Evolutionary conservation across 2,888 invertebrate species (phyloP).

Genomic region (Notodonta dromedarius): DNA sequence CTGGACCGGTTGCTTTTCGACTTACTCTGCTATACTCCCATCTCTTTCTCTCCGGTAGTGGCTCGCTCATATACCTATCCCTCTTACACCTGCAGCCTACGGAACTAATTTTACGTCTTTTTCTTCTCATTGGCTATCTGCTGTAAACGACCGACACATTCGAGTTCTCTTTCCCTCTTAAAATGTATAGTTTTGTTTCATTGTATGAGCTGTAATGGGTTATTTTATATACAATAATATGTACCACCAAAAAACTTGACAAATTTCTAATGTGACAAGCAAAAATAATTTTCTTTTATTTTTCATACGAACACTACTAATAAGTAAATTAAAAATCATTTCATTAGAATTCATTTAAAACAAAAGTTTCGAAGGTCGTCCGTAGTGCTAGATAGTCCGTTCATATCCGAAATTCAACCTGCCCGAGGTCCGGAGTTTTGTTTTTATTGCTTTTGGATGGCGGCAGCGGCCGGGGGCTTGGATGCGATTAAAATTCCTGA

Average conservation of each 20-base stretch:
- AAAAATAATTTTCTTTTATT: background rate
- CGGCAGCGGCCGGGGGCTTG: conserved; percentile 65
- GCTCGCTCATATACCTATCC: conserved; percentile 43
- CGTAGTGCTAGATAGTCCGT: conserved; percentile 58
- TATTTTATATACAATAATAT: conserved; percentile 7
- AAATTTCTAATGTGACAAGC: conserved; percentile 30
- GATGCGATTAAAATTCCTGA: conserved; percentile 82
- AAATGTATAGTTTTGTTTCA: conserved; percentile 46
- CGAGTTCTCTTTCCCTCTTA: conserved; percentile 52
- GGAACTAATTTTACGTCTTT: conserved; percentile 79
- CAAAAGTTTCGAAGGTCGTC: conserved; percentile 45
- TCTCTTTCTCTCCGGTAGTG: conserved; percentile 54
- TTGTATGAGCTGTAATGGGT: conserved; percentile 48
- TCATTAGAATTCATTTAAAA: conserved; percentile 33
- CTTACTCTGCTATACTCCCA: conserved; percentile 52
- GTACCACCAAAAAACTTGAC: conserved; percentile 9
- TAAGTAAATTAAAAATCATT: too few species aligned
- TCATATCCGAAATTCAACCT: conserved; percentile 68
- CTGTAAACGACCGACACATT: conserved; percentile 58
- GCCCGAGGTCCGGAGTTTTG: conserved; percentile 58
- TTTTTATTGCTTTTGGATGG: conserved; percentile 66
- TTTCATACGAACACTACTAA: conserved; percentile 26
- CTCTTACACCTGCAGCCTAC: conserved; percentile 60
- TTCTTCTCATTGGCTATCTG: conserved; percentile 71
- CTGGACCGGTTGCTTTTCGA: conserved; percentile 77